phyloP scores from a whole-genome alignment of 2,113 vertebrate species.

The Strix aluco region DNA sequence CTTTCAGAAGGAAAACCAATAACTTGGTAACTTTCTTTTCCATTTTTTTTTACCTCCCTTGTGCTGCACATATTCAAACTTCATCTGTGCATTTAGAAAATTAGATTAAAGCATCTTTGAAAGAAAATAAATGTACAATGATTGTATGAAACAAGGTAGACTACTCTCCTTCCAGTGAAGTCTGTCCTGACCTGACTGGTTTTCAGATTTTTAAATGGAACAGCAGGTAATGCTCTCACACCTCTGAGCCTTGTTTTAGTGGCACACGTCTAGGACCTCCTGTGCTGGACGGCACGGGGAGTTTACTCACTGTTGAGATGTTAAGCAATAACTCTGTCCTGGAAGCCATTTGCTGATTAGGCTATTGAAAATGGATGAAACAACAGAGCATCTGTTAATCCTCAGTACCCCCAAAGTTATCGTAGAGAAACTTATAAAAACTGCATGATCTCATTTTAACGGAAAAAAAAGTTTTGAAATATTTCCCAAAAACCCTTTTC shows the following conservation, averaged over 20 bases:
- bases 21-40: background rate
- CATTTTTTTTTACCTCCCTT: background rate
- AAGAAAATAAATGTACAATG: background rate
- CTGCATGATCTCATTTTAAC: slow-evolving; percentile 39
- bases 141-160: background rate
- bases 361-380: slow-evolving; percentile 34
- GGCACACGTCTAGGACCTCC: too few species aligned
- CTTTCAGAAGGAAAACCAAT: background rate
- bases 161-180: background rate
- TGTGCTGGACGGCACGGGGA: rapidly evolving
- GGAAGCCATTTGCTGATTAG: background rate
- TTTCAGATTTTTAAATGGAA: background rate
- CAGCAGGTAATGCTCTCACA: background rate
- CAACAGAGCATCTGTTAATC: slow-evolving; percentile 53
- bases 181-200: background rate
- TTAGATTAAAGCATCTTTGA: background rate
- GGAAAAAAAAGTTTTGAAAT: background rate
- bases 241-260: background rate
- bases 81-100: background rate
- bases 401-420: slow-evolving; percentile 68
- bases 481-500: slow-evolving; percentile 34
- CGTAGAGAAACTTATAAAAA: slow-evolving; percentile 69
- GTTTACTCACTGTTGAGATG: background rate
- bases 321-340: background rate
- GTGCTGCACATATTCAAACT: background rate